Evolutionary conservation across 64 coral and sea anemone genomes (phyloP).

Genomic region (Astreopora myriophthalma): DNA sequence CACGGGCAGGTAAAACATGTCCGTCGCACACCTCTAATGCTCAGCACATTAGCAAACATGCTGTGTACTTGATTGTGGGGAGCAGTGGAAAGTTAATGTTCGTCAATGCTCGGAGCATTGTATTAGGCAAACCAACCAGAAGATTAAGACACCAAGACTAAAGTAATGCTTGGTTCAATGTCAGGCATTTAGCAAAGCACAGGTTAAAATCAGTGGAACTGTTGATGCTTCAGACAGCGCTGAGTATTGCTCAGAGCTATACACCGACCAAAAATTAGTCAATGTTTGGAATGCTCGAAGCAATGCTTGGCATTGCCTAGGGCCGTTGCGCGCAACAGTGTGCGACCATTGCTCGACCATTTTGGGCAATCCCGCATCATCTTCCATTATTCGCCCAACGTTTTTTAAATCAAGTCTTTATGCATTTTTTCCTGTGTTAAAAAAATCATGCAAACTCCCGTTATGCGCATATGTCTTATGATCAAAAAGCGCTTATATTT

Average conservation of each 20-base stretch:
- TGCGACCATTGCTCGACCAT: not conserved
- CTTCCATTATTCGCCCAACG: not conserved
- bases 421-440: not conserved
- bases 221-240: slow-evolving; percentile 42
- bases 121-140: slow-evolving; percentile 2
- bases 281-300: slow-evolving; percentile 7
- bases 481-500: not conserved
- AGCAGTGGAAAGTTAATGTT: slow-evolving; percentile 40
- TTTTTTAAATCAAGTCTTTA: not conserved
- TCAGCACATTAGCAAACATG: slow-evolving; percentile 34
- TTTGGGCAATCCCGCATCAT: slow-evolving; percentile 5
- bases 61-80: slow-evolving; percentile 24
- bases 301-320: not conserved
- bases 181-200: slow-evolving; percentile 9
- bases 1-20: not conserved
- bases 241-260: slow-evolving; percentile 52
- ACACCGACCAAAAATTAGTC: slow-evolving; percentile 37
- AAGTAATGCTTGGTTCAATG: slow-evolving; percentile 12
- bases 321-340: not conserved
- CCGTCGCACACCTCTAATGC: slow-evolving; percentile 3
- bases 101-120: slow-evolving; percentile 28
- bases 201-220: slow-evolving; percentile 40
- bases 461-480: not conserved
- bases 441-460: not conserved
- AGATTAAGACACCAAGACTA: not conserved